Conservation (phyloP, 2,888 invertebrate species). For the Xylota sylvarum region DNA sequence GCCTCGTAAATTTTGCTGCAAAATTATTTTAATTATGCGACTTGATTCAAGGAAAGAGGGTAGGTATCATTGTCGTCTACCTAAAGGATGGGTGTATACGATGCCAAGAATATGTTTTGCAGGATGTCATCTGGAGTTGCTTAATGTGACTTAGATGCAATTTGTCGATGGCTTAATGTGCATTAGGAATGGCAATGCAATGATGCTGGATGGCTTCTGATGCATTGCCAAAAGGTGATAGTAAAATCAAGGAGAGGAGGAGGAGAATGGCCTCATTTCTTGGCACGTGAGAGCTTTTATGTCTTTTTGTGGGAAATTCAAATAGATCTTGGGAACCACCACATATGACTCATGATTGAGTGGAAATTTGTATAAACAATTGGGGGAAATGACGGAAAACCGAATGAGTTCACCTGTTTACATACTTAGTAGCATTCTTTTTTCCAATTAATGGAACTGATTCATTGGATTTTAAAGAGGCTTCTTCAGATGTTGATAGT, state of each 20-base stretch:
- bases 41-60: neutral
- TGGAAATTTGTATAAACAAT: constrained; percentile 58
- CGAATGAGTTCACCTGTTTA: constrained; percentile 57
- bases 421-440: constrained; percentile 12
- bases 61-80: constrained; percentile 6
- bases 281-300: constrained; percentile 31
- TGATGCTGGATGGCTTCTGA: constrained; percentile 28
- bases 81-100: neutral
- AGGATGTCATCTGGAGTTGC: constrained; percentile 51
- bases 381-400: constrained; percentile 21
- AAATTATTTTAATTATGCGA: constrained; percentile 72
- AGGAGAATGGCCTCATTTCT: neutral
- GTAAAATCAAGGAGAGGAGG: neutral
- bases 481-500: neutral
- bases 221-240: constrained; percentile 50
- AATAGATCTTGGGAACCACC: constrained; percentile 18
- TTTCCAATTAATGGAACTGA: constrained; percentile 13
- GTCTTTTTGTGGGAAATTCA: constrained; percentile 2
- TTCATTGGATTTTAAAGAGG: constrained; percentile 39
- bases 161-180: constrained; percentile 64
- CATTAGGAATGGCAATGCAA: constrained; percentile 40
- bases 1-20: constrained; percentile 69
- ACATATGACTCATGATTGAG: constrained; percentile 29
- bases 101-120: constrained; percentile 70
- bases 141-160: constrained; percentile 67